Evolutionary conservation across 2,888 invertebrate species (phyloP).

Genomic region (Protonemura montana): DNA sequence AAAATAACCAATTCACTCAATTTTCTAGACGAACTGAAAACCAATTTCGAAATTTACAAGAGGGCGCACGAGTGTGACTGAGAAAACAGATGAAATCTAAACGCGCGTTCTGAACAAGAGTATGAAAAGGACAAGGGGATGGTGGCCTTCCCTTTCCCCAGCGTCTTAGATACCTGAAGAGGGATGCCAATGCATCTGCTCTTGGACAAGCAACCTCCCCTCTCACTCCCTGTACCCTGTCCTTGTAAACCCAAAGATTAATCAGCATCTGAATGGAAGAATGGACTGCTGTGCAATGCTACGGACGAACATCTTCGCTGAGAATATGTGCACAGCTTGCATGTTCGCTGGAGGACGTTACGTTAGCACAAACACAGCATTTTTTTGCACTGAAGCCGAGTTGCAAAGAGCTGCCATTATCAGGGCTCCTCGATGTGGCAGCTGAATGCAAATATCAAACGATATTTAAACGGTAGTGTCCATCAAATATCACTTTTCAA

Average conservation of each 20-base stretch:
- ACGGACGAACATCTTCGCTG: not conserved
- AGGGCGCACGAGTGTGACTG: not conserved
- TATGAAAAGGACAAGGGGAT: not conserved
- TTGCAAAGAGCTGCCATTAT: not conserved
- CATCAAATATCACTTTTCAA: not conserved
- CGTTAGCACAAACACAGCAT: not conserved
- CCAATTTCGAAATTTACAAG: not conserved
- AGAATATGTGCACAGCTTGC: not conserved
- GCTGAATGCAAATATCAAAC: not conserved
- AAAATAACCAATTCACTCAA: too few species aligned
- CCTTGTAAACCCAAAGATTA: not conserved
- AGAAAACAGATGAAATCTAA: not conserved
- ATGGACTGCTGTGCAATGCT: not conserved
- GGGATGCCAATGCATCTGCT: not conserved
- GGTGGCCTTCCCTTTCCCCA: not conserved
- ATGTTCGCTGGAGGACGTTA: not conserved
- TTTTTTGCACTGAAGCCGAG: not conserved
- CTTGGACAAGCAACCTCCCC: not conserved
- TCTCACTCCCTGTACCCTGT: not conserved
- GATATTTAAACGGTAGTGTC: not conserved
- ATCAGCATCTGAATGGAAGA: slow-evolving; percentile 3
- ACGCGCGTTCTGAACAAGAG: not conserved
- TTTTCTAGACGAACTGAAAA: too few species aligned
- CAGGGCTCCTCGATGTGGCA: not conserved
- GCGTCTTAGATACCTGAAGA: not conserved